Evolutionary conservation across 2,113 vertebrate genomes (phyloP).

Genomic region (Pao palembangensis): DNA sequence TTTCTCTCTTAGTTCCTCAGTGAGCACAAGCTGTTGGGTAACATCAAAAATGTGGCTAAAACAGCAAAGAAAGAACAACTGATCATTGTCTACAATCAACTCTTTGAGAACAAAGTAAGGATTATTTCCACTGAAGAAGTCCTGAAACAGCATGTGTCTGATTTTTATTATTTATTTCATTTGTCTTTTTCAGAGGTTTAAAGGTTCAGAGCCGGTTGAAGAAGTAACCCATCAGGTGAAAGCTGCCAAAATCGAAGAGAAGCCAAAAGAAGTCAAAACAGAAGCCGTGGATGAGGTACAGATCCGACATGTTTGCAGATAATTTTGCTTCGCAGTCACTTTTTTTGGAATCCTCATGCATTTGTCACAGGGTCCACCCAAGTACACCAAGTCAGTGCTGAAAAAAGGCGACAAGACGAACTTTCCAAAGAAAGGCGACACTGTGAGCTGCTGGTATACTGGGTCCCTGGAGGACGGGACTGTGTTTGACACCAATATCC

Average conservation of each 20-base stretch:
- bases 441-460: conserved; percentile 95
- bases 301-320: not conserved
- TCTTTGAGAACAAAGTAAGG: conserved; percentile 87
- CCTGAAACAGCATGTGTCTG: not conserved
- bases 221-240: conserved; percentile 79
- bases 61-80: conserved; percentile 92
- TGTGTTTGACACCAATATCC: conserved; percentile 92
- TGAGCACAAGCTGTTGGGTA: conserved; percentile 90
- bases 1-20: conserved; percentile 82
- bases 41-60: conserved; percentile 93
- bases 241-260: conserved; percentile 82
- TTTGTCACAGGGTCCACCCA: conserved; percentile 83
- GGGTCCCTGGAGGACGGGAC: conserved; percentile 91
- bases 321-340: no score
- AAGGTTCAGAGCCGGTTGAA: conserved; percentile 82
- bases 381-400: conserved; percentile 84
- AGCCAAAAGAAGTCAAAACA: conserved; percentile 78
- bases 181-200: conserved; percentile 80
- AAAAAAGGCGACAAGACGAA: conserved; percentile 96
- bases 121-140: not conserved
- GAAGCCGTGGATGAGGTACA: conserved; percentile 84
- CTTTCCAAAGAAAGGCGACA: conserved; percentile 93
- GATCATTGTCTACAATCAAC: conserved; percentile 85
- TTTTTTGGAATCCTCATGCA: not conserved
- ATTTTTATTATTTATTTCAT: not conserved